Evolutionary conservation across 2,888 invertebrate species (phyloP).

Genomic region (Archips crataeganus): DNA sequence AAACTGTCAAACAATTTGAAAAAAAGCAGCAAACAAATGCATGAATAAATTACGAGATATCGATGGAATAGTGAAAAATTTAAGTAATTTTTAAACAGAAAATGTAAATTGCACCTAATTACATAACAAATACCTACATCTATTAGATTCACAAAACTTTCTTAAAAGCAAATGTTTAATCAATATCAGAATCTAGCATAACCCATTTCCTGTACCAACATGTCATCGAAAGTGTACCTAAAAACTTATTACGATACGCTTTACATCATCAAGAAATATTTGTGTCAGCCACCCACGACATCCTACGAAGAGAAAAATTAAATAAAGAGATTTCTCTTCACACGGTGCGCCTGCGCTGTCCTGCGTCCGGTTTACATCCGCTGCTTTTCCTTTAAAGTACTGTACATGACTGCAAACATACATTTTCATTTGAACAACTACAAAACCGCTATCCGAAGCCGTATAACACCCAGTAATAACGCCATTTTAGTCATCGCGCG

Average conservation of each 20-base stretch:
- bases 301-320: slow-evolving; percentile 71
- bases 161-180: slow-evolving; percentile 34
- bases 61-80: background rate
- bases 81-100: background rate
- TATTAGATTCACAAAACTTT: slow-evolving; percentile 20
- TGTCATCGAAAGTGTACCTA: slow-evolving; percentile 35
- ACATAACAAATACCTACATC: background rate
- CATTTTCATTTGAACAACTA: slow-evolving; percentile 30
- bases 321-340: slow-evolving; percentile 78
- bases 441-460: slow-evolving; percentile 45
- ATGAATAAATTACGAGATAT: background rate
- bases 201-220: slow-evolving; percentile 37
- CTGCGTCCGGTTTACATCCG: slow-evolving; percentile 79
- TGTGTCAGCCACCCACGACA: slow-evolving; percentile 70
- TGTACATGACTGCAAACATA: slow-evolving; percentile 50
- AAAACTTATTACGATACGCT: slow-evolving; percentile 41
- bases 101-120: background rate
- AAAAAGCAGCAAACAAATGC: background rate
- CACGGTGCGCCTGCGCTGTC: slow-evolving; percentile 57
- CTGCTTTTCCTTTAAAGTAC: slow-evolving; percentile 76
- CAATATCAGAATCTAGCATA: slow-evolving; percentile 18
- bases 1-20: too few relatives aligned
- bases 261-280: slow-evolving; percentile 62
- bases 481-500: slow-evolving; percentile 33
- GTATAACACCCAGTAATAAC: slow-evolving; percentile 49